These are phyloP conservation scores for Ceratosolen solmsi DNA, from an alignment of 1,140 invertebrate genomes.

Conservation along the genomic window DNA sequence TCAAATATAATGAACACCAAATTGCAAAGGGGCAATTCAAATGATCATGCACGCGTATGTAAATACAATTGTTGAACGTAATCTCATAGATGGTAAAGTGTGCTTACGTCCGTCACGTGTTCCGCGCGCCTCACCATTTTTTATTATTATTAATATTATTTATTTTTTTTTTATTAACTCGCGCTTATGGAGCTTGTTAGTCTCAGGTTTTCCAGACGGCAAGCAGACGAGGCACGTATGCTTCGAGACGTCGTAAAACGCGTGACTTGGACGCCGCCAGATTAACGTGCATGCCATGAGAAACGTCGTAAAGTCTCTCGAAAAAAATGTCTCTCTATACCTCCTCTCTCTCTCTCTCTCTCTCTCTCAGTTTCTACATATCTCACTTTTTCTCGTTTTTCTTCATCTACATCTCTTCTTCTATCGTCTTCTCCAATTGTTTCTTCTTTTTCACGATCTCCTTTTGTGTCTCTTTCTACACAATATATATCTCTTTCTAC, in stretches of 20 bases:
- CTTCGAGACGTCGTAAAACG: slow-evolving; percentile 64
- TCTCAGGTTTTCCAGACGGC: slow-evolving; percentile 67
- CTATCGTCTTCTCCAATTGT: slow-evolving; percentile 8
- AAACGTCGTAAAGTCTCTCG: slow-evolving; percentile 49
- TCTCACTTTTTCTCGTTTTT: slow-evolving; percentile 41
- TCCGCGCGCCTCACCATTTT: slow-evolving; percentile 12
- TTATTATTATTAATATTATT: not conserved
- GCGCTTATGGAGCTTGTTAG: slow-evolving; percentile 52
- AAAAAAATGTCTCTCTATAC: slow-evolving; percentile 39
- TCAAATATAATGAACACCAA: too few relatives aligned
- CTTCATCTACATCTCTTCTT: not conserved
- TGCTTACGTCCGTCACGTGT: slow-evolving; percentile 29
- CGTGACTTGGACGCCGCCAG: slow-evolving; percentile 62
- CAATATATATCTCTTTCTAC: slow-evolving; percentile 34
- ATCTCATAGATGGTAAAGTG: slow-evolving; percentile 30
- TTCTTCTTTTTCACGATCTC: slow-evolving; percentile 32
- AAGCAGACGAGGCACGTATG: slow-evolving; percentile 68
- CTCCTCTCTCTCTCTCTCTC: not conserved
- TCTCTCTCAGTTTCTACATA: slow-evolving; percentile 24
- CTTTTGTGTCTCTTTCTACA: slow-evolving; percentile 33
- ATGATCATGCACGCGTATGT: not conserved
- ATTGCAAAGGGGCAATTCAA: not conserved
- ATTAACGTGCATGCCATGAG: slow-evolving; percentile 69
- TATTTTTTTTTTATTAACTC: slow-evolving; percentile 42
- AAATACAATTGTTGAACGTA: slow-evolving; percentile 15